A percentile compares a stretch with the other conserved stretches of the same genome.
These are phyloP conservation scores for Drosophila ohnishii DNA, from an alignment of 1,140 invertebrate species.

Conservation along the genomic window DNA sequence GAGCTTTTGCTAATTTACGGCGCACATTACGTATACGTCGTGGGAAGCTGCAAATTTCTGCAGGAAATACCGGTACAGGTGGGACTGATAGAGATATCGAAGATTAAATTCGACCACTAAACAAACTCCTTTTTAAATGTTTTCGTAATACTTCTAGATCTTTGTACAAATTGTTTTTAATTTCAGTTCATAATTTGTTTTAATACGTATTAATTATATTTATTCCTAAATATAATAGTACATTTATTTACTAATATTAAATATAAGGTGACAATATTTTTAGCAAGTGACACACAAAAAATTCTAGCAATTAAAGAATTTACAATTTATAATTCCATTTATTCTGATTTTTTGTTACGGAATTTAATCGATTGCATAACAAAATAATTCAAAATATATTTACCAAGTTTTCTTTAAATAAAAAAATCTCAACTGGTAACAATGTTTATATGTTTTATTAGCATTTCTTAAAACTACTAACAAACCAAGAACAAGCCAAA, in stretches of 20 bases:
- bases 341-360: no score
- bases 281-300: not conserved
- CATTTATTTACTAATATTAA: no score
- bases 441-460: not conserved
- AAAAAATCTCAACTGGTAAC: no score
- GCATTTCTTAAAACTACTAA: not conserved
- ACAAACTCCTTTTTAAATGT: no score
- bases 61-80: not conserved
- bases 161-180: no score
- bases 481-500: not conserved
- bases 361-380: no score
- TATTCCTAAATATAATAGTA: not conserved
- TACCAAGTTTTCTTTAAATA: not conserved
- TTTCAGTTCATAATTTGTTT: no score
- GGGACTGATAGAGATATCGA: not conserved
- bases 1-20: slow-evolving; percentile 46
- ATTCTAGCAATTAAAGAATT: not conserved
- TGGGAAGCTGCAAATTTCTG: slow-evolving; percentile 8
- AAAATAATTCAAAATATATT: not conserved
- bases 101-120: not conserved
- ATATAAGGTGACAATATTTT: no score
- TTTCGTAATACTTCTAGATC: not conserved
- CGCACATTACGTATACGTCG: slow-evolving; percentile 55
- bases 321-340: no score
- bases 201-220: no score